Evolutionary conservation across 2,113 vertebrate species (phyloP).

Genomic region (Struthio camelus): DNA sequence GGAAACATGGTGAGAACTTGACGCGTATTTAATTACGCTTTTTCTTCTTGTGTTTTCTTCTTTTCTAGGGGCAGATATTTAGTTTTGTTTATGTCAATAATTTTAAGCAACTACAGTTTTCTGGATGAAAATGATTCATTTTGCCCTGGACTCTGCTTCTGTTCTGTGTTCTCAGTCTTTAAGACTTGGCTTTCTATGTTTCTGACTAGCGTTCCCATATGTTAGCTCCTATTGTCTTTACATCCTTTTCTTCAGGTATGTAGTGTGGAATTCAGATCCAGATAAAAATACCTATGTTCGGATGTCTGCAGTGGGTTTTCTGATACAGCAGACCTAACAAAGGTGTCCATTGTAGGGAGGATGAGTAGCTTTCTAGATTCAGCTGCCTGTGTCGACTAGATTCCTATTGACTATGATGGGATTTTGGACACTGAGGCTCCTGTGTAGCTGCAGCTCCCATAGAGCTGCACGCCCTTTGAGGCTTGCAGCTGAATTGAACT

Average conservation of each 20-base stretch:
- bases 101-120: neutral
- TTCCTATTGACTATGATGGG: neutral
- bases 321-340: neutral
- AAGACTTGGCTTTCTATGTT: neutral
- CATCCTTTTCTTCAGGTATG: neutral
- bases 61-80: rapidly evolving
- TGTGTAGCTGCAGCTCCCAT: neutral
- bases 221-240: neutral
- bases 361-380: neutral
- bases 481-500: neutral
- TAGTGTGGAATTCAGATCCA: neutral
- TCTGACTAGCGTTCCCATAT: neutral
- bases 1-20: neutral
- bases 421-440: neutral
- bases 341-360: neutral
- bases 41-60: neutral
- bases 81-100: neutral
- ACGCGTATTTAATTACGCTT: neutral
- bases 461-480: neutral
- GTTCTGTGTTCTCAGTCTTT: neutral
- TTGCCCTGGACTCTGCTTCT: neutral
- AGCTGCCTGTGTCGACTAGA: neutral
- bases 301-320: neutral
- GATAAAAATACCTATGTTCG: neutral
- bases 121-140: neutral